Evolutionary conservation across 2,888 invertebrate species (phyloP).

Genomic region (Dicycla oo): DNA sequence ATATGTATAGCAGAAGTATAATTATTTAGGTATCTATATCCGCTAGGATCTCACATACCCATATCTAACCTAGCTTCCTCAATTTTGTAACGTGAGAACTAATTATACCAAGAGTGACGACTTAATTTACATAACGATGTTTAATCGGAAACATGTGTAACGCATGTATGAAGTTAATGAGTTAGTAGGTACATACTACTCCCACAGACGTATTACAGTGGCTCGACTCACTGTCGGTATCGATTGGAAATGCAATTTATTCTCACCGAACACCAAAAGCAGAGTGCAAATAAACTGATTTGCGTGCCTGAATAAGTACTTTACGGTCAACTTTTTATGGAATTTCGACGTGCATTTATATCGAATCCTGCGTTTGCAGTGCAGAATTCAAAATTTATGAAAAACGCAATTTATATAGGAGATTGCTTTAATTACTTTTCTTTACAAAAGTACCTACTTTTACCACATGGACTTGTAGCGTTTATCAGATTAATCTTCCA

Average conservation of each 20-base stretch:
- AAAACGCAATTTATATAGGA: not conserved
- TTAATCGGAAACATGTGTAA: slow-evolving; percentile 44
- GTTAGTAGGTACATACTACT: slow-evolving; percentile 19
- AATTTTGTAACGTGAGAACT: slow-evolving; percentile 8
- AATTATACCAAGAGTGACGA: not conserved
- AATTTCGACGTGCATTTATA: slow-evolving; percentile 20
- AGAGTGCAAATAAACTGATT: slow-evolving; percentile 57
- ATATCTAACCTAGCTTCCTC: not conserved
- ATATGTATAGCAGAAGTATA: no score
- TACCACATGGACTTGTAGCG: not conserved
- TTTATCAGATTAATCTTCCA: slow-evolving; percentile 14
- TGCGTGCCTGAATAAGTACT: slow-evolving; percentile 36
- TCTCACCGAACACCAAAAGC: slow-evolving; percentile 35
- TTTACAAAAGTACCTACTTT: not conserved
- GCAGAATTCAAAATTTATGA: not conserved
- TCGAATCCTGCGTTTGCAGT: slow-evolving; percentile 14
- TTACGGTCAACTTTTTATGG: slow-evolving; percentile 44
- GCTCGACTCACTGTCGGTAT: slow-evolving; percentile 23
- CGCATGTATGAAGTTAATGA: slow-evolving; percentile 29
- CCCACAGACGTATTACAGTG: slow-evolving; percentile 32
- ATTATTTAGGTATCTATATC: no score
- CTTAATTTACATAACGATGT: slow-evolving; percentile 8
- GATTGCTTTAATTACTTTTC: not conserved
- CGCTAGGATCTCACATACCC: not conserved
- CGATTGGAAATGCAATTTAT: slow-evolving; percentile 58